These are phyloP conservation scores for Boulengerochromis microlepis DNA, from an alignment of 2,113 vertebrate species.

Conservation along the genomic window DNA sequence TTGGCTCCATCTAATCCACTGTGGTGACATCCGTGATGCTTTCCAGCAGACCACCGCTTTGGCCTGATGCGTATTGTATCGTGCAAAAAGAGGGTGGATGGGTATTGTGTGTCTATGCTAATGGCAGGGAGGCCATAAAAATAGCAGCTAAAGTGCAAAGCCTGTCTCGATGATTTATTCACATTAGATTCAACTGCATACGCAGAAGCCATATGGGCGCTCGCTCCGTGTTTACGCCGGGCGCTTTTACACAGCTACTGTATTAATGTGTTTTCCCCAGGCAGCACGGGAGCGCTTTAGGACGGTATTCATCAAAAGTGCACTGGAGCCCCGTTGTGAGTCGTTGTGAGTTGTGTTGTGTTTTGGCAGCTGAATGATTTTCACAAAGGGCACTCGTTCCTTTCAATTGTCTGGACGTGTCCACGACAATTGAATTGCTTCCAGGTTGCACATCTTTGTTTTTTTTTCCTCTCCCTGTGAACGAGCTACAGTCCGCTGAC, in stretches of 20 bases:
- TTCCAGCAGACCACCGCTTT: neutral
- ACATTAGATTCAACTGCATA: neutral
- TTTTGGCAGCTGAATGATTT: neutral
- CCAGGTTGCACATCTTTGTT: neutral
- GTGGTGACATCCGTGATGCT: neutral
- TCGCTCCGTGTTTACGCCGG: neutral
- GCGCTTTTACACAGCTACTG: neutral
- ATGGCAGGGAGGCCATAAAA: neutral
- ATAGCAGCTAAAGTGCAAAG: slow-evolving; percentile 26
- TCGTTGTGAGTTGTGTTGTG: no score
- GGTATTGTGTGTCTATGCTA: neutral
- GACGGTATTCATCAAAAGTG: neutral
- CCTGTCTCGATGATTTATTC: slow-evolving; percentile 48
- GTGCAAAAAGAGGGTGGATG: neutral
- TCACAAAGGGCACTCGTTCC: neutral
- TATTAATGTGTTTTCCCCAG: neutral
- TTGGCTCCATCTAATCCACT: neutral
- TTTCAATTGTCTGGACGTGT: neutral
- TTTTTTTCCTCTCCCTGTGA: neutral
- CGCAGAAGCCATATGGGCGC: neutral
- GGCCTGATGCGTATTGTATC: neutral
- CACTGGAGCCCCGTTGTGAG: neutral
- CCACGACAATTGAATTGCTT: neutral
- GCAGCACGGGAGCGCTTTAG: neutral
- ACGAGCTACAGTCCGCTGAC: neutral